Conservation (phyloP, 2,888 invertebrate genomes). For the Nesidiocoris tenuis region DNA sequence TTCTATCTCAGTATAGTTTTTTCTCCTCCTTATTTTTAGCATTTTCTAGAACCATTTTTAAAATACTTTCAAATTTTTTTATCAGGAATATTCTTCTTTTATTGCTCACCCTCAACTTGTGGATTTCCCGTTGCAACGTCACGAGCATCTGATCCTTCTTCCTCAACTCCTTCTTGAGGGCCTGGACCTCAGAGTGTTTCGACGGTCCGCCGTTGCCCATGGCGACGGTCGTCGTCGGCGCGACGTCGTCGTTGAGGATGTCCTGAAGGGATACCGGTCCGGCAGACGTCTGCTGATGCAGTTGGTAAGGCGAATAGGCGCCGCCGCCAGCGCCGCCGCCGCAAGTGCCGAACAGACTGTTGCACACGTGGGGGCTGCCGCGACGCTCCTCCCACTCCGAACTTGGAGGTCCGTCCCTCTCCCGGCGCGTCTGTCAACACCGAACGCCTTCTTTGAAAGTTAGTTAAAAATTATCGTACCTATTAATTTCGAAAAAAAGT, state of each 20-base stretch:
- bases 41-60: too few species aligned
- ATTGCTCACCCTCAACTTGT: slow-evolving; percentile 68
- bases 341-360: slow-evolving; percentile 45
- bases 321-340: slow-evolving; percentile 32
- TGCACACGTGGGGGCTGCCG: slow-evolving; percentile 45
- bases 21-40: too few species aligned
- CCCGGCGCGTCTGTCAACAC: slow-evolving; percentile 10
- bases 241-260: slow-evolving; percentile 41
- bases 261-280: slow-evolving; percentile 38
- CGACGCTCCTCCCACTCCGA: slow-evolving; percentile 34
- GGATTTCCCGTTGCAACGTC: slow-evolving; percentile 66
- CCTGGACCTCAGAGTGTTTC: slow-evolving; percentile 60
- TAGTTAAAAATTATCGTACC: too few species aligned
- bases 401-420: slow-evolving; percentile 17
- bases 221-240: slow-evolving; percentile 19
- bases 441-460: too few species aligned
- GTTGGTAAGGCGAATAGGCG: not conserved
- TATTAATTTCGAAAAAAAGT: too few species aligned
- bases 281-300: slow-evolving; percentile 1
- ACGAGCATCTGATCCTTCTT: slow-evolving; percentile 62
- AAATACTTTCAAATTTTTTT: too few species aligned
- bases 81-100: too few species aligned
- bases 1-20: too few species aligned
- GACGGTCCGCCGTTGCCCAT: slow-evolving; percentile 49
- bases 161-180: slow-evolving; percentile 60